Base-by-base conservation (phyloP, 2,888 invertebrate genomes). In the Perithous albicinctus region DNA sequence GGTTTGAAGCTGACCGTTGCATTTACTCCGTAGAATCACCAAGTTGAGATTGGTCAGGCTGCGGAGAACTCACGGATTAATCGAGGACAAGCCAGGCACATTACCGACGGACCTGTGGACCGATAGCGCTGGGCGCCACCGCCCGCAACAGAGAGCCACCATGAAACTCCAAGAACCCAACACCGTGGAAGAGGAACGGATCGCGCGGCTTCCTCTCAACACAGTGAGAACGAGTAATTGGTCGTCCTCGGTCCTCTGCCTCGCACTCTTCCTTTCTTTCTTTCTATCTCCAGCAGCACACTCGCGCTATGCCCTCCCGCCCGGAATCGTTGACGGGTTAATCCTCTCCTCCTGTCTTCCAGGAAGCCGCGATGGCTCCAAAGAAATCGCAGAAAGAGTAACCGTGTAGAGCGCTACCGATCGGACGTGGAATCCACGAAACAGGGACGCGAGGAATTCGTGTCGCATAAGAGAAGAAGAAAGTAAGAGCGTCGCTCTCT, bases 31-130 rank as follows among this genome's bases (percentile, higher is more conserved):
- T 20, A 23, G 63, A 41, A 38, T 63, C 18, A 5, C 41, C n/a
- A n/a, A 23, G 63, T 63, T 15, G 63, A 63, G 63, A 63, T 23
- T 63, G 63, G 63, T 63, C 63, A 38, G 41, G 51, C 61, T 54
- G 20, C 54, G 43, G 26, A 32, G 64, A 66, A 64, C 18, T 56
- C 54, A 43, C 86, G 89, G 90, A 91, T 91, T 91, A 91, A 91
- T 91, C 91, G 88, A 86, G 87, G 90, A 91, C 91, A 91, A 91
- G 91, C 90, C 89, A 91, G 90, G 89, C 89, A 89, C 91, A 91
- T 91, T 91, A 91, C 90, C 86, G 87, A 82, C 72, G 86, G 80
- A 90, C 88, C 85, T 87, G 83, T 70, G 85, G 74, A 80, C 86
- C 87, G 76, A 82, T 78, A 82, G 70, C 81, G 69, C 48, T 73